Base-by-base conservation (phyloP, 2,797 vertebrate genomes). In the Pseudocheirus occidentalis region DNA sequence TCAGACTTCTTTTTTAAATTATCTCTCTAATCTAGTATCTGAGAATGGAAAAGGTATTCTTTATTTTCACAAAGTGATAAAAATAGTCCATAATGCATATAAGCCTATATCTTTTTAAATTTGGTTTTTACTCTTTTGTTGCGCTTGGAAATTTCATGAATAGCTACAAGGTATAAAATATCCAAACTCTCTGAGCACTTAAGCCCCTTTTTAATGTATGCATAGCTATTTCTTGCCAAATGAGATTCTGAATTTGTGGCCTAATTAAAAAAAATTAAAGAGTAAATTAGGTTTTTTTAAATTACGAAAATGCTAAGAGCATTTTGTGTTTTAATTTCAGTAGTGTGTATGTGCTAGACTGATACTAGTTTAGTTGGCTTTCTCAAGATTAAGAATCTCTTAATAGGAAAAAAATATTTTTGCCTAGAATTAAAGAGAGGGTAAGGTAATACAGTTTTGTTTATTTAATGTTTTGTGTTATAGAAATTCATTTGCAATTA, bases 201-300 rank as follows among this genome's bases (percentile, higher is more conserved):
- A 94, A 94, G 34, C 40, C 18, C 34, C 55, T 95, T 95, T 97
- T 92, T 93, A 95, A 93, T 96, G 89, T 95, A 7, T 91, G 11
- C 89, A 90, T 55, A 97, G 81, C 28, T 18, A 31, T 52, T 96
- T 98, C 3, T 58, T 96, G 97, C 4, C n/a, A 96, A 94, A 92
- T 96, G 92, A 96, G 92, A 95, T 97, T 92, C 57, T 91, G 81
- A 0, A 96, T 96, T 92, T 96, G 54, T 95, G 59, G 24, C 13
- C 90, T 94, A 62, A 95, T 96, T 94, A 91, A 94, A 94, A 81
- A 81, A 97, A 95, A 95, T 57, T 96, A 29, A 96, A 62, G 90
- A 54, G 90, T 55, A 97, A 54, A 95, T 95, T 95, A 92, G 52
- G 92, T 95, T 96, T 96, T 96, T 96, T 95, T 40, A 92, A 90